Conservation (phyloP, 2,113 vertebrate genomes). For the Leptodactylus fuscus region DNA sequence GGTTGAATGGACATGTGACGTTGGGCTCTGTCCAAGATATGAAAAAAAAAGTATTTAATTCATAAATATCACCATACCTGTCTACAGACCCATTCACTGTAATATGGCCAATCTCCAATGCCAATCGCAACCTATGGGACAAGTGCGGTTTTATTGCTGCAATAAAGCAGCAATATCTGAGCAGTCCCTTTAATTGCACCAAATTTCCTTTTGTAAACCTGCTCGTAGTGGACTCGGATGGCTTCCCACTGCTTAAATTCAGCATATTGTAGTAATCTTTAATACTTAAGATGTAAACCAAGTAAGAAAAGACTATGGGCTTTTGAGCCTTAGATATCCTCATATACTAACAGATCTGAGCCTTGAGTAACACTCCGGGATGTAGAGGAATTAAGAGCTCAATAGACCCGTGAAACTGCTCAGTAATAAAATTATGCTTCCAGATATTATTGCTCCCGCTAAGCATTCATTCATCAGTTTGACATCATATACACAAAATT, state of each 20-base stretch:
- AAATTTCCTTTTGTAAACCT: not conserved
- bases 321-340: not conserved
- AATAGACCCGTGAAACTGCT: not conserved
- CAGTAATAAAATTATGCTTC: slow-evolving; percentile 4
- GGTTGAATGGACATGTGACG: too few relatives aligned
- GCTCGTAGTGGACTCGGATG: too few relatives aligned
- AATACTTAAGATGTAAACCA: not conserved
- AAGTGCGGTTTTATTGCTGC: not conserved
- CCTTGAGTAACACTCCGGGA: not conserved
- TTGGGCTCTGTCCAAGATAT: too few relatives aligned
- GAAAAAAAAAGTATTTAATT: too few relatives aligned
- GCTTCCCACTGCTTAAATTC: not conserved
- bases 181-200: not conserved
- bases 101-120: too few relatives aligned
- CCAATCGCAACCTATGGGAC: not conserved
- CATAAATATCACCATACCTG: not conserved
- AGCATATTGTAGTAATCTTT: not conserved
- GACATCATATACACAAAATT: not conserved
- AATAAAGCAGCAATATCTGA: too few relatives aligned
- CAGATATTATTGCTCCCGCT: not conserved
- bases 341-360: slow-evolving; percentile 3
- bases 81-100: too few relatives aligned
- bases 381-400: slow-evolving; percentile 3
- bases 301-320: not conserved
- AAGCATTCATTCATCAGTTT: not conserved